These are phyloP conservation scores for Erythrocebus patas DNA, from an alignment of 2,113 vertebrate species.

Conservation along the genomic window DNA sequence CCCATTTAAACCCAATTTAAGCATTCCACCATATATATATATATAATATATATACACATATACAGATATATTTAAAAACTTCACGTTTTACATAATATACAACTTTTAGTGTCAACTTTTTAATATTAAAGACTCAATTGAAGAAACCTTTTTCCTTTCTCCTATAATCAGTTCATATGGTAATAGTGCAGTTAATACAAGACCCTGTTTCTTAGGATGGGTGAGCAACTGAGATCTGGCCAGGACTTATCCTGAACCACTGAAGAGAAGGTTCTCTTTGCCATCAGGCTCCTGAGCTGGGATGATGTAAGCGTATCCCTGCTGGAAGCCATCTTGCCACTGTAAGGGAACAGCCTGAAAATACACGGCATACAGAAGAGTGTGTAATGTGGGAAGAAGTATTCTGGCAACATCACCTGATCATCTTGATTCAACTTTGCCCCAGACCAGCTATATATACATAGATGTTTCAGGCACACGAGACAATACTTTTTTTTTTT, in stretches of 20 bases:
- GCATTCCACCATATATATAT: no score
- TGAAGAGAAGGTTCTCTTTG: neutral
- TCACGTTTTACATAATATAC: no score
- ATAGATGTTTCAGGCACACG: neutral
- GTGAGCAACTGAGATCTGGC: neutral
- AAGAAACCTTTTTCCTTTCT: neutral
- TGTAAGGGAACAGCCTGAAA: neutral
- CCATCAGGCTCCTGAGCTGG: neutral
- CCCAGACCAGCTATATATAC: neutral
- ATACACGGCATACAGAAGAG: neutral
- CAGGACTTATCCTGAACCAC: neutral
- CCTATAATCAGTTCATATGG: neutral
- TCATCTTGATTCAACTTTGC: neutral
- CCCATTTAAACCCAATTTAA: neutral
- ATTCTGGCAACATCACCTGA: neutral
- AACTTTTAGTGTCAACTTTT: neutral
- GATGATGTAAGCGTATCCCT: accelerated
- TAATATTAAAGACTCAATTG: neutral
- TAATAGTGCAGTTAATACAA: accelerated
- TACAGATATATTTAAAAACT: neutral
- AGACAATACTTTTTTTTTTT: neutral
- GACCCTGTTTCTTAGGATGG: neutral
- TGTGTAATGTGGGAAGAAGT: neutral
- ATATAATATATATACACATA: no score
- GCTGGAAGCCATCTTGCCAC: neutral